Evolutionary conservation across 2,113 vertebrate species (phyloP), one percentile per base, ranked within the genome.

Genomic region (Varanus salvator): DNA sequence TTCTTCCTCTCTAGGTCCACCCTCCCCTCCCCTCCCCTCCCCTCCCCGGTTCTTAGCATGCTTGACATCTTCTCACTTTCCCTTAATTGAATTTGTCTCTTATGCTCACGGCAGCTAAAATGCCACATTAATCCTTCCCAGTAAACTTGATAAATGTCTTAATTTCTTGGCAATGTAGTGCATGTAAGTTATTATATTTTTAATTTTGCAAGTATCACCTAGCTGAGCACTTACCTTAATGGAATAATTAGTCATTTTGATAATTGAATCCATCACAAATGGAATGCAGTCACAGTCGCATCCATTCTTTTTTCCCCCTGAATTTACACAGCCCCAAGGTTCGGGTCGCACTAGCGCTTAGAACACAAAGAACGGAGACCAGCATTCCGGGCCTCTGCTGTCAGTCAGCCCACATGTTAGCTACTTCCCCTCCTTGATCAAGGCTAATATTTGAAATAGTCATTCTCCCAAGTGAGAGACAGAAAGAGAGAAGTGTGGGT

Each of bases 201-300:
- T 98, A 98, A 98, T 98, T 99, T 98, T 98, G 97, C 96, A 97
- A 98, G 98, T 98, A 98, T 98, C 98, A 98, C 98, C 98, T 98
- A 98, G 98, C 97, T 94, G 97, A 97, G 96, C 97, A 97, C 98
- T 98, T 97, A 97, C 96, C 97, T 97, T 99, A 98, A 99, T 99
- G 98, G 98, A 98, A 98, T 98, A 98, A 98, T 99, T 98, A 98
- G 97, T 99, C 98, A 99, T 98, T 98, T 98, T 98, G 98, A 98
- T 98, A 98, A 98, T 99, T 98, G 98, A 98, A 98, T 99, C 98
- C 97, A 98, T 96, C 98, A 98, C 96, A 97, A 97, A 97, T 91
- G 31, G 96, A 98, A 97, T 96, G 96, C 96, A 96, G 97, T 97
- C 93, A 94, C 97, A 97, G 96, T 96, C 95, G 95, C 93, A 94